Evolutionary conservation across 2,113 vertebrate genomes (phyloP).

Genomic region (Solea senegalensis): DNA sequence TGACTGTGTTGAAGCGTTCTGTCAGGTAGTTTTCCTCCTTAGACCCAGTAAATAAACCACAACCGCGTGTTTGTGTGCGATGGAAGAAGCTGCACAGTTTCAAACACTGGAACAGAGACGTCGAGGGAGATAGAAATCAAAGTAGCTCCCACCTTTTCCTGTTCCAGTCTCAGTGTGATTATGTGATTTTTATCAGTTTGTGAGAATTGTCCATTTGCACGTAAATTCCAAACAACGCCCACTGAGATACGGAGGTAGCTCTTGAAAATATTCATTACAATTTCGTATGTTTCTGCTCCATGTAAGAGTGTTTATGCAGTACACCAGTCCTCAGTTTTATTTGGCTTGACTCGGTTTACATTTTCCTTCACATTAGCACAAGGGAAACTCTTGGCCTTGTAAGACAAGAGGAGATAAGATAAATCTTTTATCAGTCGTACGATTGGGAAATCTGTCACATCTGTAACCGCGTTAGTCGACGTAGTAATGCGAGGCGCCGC

Average conservation of each 20-base stretch:
- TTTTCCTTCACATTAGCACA: too few species aligned
- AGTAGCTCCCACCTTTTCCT: conserved; percentile 59
- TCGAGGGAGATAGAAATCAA: conserved; percentile 40
- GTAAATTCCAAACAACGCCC: not conserved
- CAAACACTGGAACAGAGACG: conserved; percentile 1
- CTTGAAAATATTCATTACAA: too few species aligned
- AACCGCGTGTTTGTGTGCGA: not conserved
- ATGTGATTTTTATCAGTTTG: conserved; percentile 14
- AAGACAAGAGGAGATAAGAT: not conserved
- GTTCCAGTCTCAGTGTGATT: conserved; percentile 14
- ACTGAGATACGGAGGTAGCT: too few species aligned
- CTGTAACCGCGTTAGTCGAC: conserved; percentile 13
- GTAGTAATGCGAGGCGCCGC: conserved; percentile 23
- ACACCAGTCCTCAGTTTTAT: too few species aligned
- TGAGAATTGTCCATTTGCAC: not conserved
- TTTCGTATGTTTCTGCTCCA: too few species aligned
- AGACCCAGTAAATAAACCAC: not conserved
- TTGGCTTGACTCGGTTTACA: too few species aligned
- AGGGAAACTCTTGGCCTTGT: not conserved
- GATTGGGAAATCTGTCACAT: not conserved
- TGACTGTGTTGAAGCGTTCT: conserved; percentile 2
- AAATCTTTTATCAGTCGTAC: not conserved
- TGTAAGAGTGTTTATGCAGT: too few species aligned
- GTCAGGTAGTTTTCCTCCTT: not conserved
- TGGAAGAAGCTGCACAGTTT: conserved; percentile 10